phyloP scores from a whole-genome alignment of 2,797 vertebrate species.

The Sebastes iracundus region DNA sequence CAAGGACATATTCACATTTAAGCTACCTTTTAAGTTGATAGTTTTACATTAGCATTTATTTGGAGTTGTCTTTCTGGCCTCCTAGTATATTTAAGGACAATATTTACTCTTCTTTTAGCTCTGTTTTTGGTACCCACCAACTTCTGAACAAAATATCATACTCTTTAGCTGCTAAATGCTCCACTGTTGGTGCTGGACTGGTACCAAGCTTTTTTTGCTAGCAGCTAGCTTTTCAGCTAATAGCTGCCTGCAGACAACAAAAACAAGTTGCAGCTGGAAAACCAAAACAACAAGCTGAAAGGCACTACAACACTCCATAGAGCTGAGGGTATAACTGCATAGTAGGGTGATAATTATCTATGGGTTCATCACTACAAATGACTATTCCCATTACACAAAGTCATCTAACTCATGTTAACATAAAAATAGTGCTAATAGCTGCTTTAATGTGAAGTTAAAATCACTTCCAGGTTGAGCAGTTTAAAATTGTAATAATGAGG shows the following conservation, averaged over 20 bases:
- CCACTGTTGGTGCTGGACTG: too few species aligned
- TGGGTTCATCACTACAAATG: not conserved
- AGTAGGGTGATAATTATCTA: not conserved
- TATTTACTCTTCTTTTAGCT: not conserved
- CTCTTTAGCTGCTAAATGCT: not conserved
- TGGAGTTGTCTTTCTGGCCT: not conserved
- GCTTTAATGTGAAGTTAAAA: not conserved
- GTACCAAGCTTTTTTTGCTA: not conserved
- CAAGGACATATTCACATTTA: not conserved
- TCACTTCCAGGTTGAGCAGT: not conserved
- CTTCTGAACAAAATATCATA: not conserved
- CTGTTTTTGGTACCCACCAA: not conserved
- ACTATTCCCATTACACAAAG: rapidly evolving
- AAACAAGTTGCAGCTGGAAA: not conserved
- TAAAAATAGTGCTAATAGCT: not conserved
- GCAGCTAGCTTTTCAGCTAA: not conserved
- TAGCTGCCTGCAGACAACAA: not conserved
- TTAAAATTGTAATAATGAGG: not conserved
- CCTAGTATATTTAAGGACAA: not conserved
- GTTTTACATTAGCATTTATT: not conserved
- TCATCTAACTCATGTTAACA: not conserved
- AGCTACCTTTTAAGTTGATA: not conserved
- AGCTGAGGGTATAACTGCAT: not conserved
- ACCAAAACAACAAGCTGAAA: not conserved
- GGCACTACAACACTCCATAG: not conserved